These are phyloP conservation scores for Homarus americanus DNA, from an alignment of 1,140 invertebrate genomes.

Conservation along the genomic window DNA sequence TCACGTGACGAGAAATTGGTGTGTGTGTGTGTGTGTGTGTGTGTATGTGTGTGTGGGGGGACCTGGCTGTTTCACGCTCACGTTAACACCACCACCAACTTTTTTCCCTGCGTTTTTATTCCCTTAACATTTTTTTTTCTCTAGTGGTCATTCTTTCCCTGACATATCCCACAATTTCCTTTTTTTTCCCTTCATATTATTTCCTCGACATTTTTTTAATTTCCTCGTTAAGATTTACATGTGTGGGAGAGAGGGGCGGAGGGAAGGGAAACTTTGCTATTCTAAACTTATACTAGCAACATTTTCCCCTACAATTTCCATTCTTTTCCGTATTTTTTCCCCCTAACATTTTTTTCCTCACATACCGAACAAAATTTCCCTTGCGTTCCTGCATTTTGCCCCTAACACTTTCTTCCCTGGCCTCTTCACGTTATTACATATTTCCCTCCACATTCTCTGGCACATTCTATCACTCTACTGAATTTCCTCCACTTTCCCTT, in stretches of 20 bases:
- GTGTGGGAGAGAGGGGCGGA: no score
- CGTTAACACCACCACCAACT: neutral
- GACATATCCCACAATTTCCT: neutral
- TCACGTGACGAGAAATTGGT: no score
- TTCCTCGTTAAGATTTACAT: neutral
- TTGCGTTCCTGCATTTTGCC: neutral
- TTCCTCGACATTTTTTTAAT: neutral
- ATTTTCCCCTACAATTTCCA: neutral
- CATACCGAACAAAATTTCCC: no score
- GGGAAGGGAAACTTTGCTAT: no score
- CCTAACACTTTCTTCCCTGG: neutral
- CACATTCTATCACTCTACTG: no score
- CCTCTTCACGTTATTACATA: neutral
- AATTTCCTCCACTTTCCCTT: neutral
- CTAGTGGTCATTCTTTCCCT: neutral
- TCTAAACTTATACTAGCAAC: no score
- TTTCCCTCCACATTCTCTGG: no score
- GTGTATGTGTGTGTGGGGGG: no score
- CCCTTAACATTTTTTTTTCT: neutral
- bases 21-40: no score
- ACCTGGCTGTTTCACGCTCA: neutral
- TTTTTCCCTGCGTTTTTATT: constrained; percentile 1
- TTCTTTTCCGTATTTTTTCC: neutral
- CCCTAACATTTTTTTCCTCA: neutral
- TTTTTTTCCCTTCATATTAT: neutral